phyloP scores from a whole-genome alignment of 2,797 vertebrate species.

The Labroides dimidiatus region DNA sequence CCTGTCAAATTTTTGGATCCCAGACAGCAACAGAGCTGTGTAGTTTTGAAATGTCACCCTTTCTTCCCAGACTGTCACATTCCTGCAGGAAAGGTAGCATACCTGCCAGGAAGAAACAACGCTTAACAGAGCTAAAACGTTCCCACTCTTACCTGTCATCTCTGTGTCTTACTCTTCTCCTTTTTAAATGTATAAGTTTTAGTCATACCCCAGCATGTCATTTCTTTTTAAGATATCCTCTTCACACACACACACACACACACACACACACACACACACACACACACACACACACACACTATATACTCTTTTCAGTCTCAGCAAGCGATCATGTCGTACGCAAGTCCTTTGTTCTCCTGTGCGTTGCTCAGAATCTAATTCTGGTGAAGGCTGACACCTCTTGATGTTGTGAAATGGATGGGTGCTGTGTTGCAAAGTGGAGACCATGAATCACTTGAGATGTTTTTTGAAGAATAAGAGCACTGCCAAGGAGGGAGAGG shows the following conservation, averaged over 20 bases:
- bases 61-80: conserved; percentile 30
- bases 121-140: conserved; percentile 43
- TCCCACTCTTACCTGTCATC: conserved; percentile 38
- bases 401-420: conserved; percentile 51
- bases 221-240: conserved; percentile 25
- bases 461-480: background rate
- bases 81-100: conserved; percentile 26
- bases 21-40: conserved; percentile 11
- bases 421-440: background rate
- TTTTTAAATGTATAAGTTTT: conserved; percentile 32
- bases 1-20: conserved; percentile 17
- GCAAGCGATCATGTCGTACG: conserved; percentile 38
- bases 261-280: background rate
- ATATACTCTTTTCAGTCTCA: conserved; percentile 17
- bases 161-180: conserved; percentile 19
- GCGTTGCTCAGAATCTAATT: conserved; percentile 51
- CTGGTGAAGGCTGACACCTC: conserved; percentile 41
- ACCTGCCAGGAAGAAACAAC: conserved; percentile 46
- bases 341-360: conserved; percentile 37
- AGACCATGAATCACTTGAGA: conserved; percentile 7
- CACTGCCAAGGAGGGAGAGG: background rate
- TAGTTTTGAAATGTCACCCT: conserved; percentile 17
- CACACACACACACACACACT: background rate
- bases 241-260: conserved; percentile 10
- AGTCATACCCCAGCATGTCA: conserved; percentile 20